phyloP scores from a whole-genome alignment of 2,113 vertebrate species.

The Callionymus lyra region DNA sequence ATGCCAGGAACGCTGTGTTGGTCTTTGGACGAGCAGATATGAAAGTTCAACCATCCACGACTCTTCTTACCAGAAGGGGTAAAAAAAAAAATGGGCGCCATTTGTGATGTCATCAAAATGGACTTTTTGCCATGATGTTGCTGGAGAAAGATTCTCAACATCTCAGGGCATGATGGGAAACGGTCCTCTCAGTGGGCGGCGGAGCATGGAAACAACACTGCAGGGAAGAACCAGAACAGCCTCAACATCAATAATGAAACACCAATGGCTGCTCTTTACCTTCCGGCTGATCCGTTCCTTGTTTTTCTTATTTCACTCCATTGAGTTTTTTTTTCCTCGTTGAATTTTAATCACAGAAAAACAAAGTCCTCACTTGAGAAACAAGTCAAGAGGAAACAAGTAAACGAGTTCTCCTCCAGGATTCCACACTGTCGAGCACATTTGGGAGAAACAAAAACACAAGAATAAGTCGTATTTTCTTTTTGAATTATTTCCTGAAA shows the following conservation, averaged over 20 bases:
- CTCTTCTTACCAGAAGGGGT: slow-evolving; percentile 38
- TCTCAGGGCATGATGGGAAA: slow-evolving; percentile 21
- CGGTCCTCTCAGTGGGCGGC: slow-evolving; percentile 51
- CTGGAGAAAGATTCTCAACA: slow-evolving; percentile 30
- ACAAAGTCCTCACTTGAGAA: slow-evolving; percentile 45
- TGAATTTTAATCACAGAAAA: slow-evolving; percentile 46
- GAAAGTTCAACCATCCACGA: slow-evolving; percentile 54
- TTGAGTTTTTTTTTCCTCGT: slow-evolving; percentile 29
- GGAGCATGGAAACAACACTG: slow-evolving; percentile 47
- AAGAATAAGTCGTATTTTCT: too few relatives aligned
- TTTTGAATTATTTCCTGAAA: too few relatives aligned
- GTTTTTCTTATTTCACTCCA: slow-evolving; percentile 42
- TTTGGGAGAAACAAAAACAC: too few relatives aligned
- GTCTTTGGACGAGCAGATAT: slow-evolving; percentile 37
- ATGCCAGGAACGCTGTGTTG: slow-evolving; percentile 9
- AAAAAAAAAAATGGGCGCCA: slow-evolving; percentile 48
- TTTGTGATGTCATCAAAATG: slow-evolving; percentile 63
- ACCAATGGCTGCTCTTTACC: slow-evolving; percentile 41
- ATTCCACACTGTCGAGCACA: slow-evolving; percentile 30
- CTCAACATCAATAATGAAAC: slow-evolving; percentile 53
- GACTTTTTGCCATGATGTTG: slow-evolving; percentile 39
- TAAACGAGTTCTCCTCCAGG: slow-evolving; percentile 36
- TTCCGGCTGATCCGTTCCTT: slow-evolving; percentile 35
- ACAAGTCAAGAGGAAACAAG: slow-evolving; percentile 47
- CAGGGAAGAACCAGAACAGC: slow-evolving; percentile 25